Evolutionary conservation across 2,113 vertebrate species (phyloP).

Genomic region (Tragelaphus strepsiceros): DNA sequence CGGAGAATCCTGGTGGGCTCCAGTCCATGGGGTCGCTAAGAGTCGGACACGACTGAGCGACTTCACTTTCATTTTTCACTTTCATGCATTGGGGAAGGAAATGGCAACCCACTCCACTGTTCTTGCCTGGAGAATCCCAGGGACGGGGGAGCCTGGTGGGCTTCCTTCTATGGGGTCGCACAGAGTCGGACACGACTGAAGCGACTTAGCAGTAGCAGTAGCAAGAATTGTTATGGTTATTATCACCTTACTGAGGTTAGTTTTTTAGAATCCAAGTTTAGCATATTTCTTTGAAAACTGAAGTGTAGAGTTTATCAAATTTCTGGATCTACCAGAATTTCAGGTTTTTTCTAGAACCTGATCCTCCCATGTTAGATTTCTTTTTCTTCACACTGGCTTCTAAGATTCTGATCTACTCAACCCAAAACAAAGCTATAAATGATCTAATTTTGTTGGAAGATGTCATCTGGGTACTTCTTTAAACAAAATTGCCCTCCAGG

Average conservation of each 20-base stretch:
- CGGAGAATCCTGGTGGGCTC: too few species aligned
- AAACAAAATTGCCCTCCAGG: not conserved
- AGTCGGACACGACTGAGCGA: too few species aligned
- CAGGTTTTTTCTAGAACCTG: not conserved
- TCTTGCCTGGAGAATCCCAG: too few species aligned
- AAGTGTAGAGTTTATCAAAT: not conserved
- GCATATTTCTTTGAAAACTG: not conserved
- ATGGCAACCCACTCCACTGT: too few species aligned
- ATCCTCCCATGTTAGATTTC: not conserved
- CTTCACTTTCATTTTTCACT: too few species aligned
- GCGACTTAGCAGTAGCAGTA: too few species aligned
- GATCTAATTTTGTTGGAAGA: not conserved
- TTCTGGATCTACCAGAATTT: not conserved
- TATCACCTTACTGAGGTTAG: not conserved
- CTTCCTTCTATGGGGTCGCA: too few species aligned
- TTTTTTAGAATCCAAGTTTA: not conserved
- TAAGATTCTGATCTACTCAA: not conserved
- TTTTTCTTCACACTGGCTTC: not conserved
- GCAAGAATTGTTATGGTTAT: not conserved
- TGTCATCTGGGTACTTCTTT: not conserved
- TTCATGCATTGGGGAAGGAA: too few species aligned
- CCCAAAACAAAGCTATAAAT: not conserved
- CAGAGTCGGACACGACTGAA: too few species aligned
- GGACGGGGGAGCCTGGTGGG: too few species aligned
- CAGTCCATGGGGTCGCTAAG: too few species aligned